phyloP scores from a whole-genome alignment of 35 echinoderm and acorn worm species.

The Amphiura filiformis region DNA sequence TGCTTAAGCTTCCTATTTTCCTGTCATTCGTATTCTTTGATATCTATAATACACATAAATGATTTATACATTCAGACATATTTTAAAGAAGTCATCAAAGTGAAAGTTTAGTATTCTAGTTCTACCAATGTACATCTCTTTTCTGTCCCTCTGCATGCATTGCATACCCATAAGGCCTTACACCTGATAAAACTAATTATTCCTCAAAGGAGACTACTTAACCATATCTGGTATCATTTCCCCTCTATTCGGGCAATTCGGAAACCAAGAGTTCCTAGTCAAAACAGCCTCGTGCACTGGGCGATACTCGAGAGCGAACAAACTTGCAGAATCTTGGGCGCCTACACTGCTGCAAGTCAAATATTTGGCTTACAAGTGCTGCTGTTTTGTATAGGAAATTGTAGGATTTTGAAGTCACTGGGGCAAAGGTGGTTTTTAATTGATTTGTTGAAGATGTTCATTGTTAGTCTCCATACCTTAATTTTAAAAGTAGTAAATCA shows the following conservation, averaged over 20 bases:
- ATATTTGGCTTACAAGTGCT: neutral
- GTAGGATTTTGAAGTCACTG: neutral
- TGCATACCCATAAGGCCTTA: neutral
- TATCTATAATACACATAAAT: no score
- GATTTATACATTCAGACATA: no score
- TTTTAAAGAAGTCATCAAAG: no score
- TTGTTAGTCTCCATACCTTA: no score
- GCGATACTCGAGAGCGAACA: neutral
- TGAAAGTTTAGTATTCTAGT: no score
- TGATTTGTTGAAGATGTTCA: neutral
- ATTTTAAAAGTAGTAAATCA: no score
- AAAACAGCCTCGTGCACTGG: neutral
- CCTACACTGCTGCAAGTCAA: neutral
- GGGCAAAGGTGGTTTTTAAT: constrained; percentile 1
- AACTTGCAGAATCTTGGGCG: constrained; percentile 1
- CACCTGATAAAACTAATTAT: constrained; percentile 15
- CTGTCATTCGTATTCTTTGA: no score
- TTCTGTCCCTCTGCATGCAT: no score
- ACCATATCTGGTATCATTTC: constrained; percentile 5
- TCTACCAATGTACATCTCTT: no score
- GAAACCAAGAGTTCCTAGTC: neutral
- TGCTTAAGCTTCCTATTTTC: no score
- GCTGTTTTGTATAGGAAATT: neutral
- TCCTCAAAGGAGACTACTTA: neutral
- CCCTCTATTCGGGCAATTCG: constrained; percentile 6